Base-by-base conservation (phyloP, 1,140 invertebrate species). In the Plutomurus gul region DNA sequence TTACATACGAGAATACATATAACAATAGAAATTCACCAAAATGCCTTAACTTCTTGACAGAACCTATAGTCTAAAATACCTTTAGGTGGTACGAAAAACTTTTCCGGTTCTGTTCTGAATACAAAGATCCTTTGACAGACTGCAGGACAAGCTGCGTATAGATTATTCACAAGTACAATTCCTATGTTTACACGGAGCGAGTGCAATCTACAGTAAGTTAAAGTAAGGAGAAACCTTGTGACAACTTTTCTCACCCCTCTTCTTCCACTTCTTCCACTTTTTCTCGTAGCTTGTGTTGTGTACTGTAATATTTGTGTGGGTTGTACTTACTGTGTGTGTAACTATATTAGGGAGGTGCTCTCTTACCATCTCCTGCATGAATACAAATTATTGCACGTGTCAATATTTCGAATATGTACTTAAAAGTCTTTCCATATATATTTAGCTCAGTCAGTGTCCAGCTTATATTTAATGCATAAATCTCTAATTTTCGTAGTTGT, bases 31-130 rank as follows among this genome's bases (percentile, higher is more conserved):
- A 65, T 65, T 65, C 56, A 65, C 56, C 56, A 36, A 65, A 65
- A 65, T 65, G 56, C 56, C 56, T 65, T 65, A 65, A 65, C 56
- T 65, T 65, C 56, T 65, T 65, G 56, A 65, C 56, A 65, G 56
- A 65, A 65, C 56, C 56, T 65, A 36, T 65, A 65, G 56, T 65
- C 56, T 65, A 65, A 65, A 65, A 65, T 65, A 65, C 56, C 56
- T 65, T 65, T 65, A 65, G 56, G 27, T 30, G 56, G 56, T 65
- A 65, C 56, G 56, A 27, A 65, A 65, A 65, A 65, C 56, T 65
- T 65, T 65, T 65, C 56, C 36, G 56, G 56, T 65, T 65, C 56
- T 65, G 56, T 65, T 65, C 56, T 65, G 56, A 65, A 65, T 65
- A 65, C 56, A 65, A 65, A 65, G 56, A 65, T 65, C 56, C 56